Evolutionary conservation across 2,113 vertebrate species (phyloP).

Genomic region (Oceanodroma tethys): DNA sequence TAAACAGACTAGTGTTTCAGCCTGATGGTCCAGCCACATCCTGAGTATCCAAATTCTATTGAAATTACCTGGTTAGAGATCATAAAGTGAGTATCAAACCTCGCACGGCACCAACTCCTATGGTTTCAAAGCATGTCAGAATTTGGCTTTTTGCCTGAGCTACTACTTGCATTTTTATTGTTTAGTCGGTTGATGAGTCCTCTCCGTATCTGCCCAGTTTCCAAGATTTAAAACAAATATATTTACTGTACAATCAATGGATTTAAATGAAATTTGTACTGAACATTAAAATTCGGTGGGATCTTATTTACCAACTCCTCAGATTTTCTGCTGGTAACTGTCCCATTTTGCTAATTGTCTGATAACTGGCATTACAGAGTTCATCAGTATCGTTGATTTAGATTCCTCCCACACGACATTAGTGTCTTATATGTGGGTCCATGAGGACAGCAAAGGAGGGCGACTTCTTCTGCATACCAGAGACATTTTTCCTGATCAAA

Average conservation of each 20-base stretch:
- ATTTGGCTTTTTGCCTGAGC: not conserved
- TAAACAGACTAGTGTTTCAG: not conserved
- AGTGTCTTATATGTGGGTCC: not conserved
- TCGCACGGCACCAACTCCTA: fast-evolving
- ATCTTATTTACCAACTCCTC: not conserved
- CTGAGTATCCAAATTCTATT: not conserved
- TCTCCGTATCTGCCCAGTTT: not conserved
- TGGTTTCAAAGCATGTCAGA: not conserved
- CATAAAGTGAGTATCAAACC: not conserved
- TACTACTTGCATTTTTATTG: not conserved
- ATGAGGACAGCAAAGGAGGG: not conserved
- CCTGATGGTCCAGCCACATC: not conserved
- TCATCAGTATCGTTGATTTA: not conserved
- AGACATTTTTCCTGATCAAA: not conserved
- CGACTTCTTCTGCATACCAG: not conserved
- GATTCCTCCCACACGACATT: not conserved
- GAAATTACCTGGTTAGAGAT: not conserved
- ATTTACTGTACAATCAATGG: not conserved
- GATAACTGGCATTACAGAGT: not conserved
- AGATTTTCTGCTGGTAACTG: not conserved
- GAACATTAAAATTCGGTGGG: not conserved
- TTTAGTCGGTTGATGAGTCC: not conserved
- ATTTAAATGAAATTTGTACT: not conserved
- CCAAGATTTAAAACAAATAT: not conserved
- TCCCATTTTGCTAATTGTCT: not conserved